Evolutionary conservation across 1,140 invertebrate species (phyloP).

Genomic region (Philotrypesis tridentata): DNA sequence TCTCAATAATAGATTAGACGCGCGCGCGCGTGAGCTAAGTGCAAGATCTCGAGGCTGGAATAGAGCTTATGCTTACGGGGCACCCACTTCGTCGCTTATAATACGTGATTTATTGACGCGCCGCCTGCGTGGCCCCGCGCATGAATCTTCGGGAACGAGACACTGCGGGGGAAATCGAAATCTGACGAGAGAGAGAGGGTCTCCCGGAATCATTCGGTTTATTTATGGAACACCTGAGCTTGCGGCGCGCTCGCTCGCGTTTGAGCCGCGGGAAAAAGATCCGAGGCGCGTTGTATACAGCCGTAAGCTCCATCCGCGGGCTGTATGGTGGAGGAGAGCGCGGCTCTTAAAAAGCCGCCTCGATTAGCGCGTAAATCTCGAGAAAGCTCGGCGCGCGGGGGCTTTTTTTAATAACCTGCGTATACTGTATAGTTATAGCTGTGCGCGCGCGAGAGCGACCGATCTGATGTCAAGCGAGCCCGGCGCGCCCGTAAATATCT

Average conservation of each 20-base stretch:
- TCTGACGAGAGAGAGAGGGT: neutral
- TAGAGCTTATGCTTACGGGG: neutral
- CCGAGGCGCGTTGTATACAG: too few species aligned
- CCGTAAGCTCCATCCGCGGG: too few species aligned
- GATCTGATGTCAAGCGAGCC: neutral
- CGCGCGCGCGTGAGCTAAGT: conserved; percentile 60
- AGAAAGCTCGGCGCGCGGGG: neutral
- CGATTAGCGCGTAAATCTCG: conserved; percentile 45
- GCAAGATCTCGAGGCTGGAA: conserved; percentile 34
- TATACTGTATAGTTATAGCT: neutral
- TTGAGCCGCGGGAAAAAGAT: neutral
- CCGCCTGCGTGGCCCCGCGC: neutral
- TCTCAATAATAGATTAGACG: conserved; percentile 68
- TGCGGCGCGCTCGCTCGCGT: neutral
- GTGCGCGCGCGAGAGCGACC: neutral
- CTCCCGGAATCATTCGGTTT: neutral
- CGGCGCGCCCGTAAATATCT: conserved; percentile 36
- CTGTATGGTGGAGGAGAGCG: too few species aligned
- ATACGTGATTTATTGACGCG: conserved; percentile 40
- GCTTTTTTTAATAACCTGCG: conserved; percentile 13
- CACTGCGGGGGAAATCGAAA: neutral
- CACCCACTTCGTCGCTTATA: conserved; percentile 31
- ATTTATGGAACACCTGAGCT: neutral
- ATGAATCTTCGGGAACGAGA: too few species aligned
- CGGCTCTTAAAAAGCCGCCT: conserved; percentile 27